phyloP scores from a whole-genome alignment of 2,888 invertebrate species.

The Hoplodrina ambigua region DNA sequence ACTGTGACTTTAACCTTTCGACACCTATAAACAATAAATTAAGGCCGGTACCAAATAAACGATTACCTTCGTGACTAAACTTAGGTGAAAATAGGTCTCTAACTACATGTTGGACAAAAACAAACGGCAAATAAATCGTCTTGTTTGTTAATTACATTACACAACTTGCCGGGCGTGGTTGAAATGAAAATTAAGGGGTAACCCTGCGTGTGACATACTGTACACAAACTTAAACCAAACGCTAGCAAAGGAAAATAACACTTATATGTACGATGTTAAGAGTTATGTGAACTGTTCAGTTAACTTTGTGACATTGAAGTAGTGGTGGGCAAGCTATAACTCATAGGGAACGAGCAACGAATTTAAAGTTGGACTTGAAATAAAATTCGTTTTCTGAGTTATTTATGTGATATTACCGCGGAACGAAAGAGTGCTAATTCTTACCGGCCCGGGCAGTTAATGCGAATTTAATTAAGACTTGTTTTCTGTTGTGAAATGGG shows the following conservation, averaged over 20 bases:
- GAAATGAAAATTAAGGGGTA: constrained; percentile 63
- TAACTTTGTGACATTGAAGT: constrained; percentile 53
- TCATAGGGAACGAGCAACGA: constrained; percentile 62
- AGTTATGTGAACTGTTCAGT: constrained; percentile 33
- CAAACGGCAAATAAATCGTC: constrained; percentile 59
- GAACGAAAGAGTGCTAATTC: constrained; percentile 50
- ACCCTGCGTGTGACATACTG: constrained; percentile 61
- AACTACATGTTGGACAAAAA: constrained; percentile 55
- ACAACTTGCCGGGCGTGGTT: constrained; percentile 61
- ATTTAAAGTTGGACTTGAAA: constrained; percentile 62
- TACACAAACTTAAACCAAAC: constrained; percentile 40
- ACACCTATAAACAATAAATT: constrained; percentile 41
- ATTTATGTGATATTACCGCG: constrained; percentile 49
- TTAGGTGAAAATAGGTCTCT: constrained; percentile 53
- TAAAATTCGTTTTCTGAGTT: constrained; percentile 61
- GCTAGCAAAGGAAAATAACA: constrained; percentile 18
- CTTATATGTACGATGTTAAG: neutral
- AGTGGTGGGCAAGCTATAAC: constrained; percentile 59
- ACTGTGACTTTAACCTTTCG: constrained; percentile 23
- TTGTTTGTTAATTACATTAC: constrained; percentile 64
- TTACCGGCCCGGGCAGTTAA: constrained; percentile 6
- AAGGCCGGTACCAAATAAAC: constrained; percentile 39
- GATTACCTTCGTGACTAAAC: constrained; percentile 45
- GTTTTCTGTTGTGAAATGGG: constrained; percentile 12
- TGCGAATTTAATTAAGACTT: constrained; percentile 34